Evolutionary conservation across 30 jellyfish, hydroid and myxozoan species (phyloP), one percentile per base, ranked within the genome.

Genomic region (Hydra vulgaris): DNA sequence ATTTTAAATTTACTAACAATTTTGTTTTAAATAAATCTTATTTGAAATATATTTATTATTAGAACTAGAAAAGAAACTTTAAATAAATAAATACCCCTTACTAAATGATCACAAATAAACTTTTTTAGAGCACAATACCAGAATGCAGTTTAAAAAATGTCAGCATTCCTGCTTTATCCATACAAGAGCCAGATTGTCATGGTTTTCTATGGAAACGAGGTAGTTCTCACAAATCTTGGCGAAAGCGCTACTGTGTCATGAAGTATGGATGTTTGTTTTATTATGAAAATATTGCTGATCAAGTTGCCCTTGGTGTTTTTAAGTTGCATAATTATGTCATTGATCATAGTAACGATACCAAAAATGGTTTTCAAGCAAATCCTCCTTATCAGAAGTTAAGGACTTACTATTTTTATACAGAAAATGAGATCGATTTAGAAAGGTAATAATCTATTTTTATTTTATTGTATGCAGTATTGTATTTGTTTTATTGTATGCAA

Each of bases 151-250:
- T 92, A 18, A 88, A 92, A 55, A 92, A 92, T 61, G 96, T 92
- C 80, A 88, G 96, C 79, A 87, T 92, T 23, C 98, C 98, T 8
- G 98, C 98, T 26, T 69, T 87, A 86, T 92, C 98, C 26, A 92
- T 92, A 4, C 79, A 54, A 27, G 85, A 86, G n/a, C 98, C 98
- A 17, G 98, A 92, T 24, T 87, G 98, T 71, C 96, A 92, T 77
- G 98, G 98, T 21, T 92, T 71, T 81, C 85, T 92, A 8, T 87
- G 96, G 95, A 92, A 92, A 71, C 98, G 84, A 71, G 98, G 98
- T 8, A 72, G 81, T 69, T 27, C 86, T 8, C 98, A 83, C 88
- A 92, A 92, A 54, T 76, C 88, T 17, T 92, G 98, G 98, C 84
- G 84, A 70, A 74, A 84, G 40, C 85, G 98, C 17, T 92, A 92